Percentiles rank a stretch among this genome's conserved stretches.
Evolutionary conservation across 2,797 vertebrate genomes (phyloP).

Genomic region (Hybognathus amarus): DNA sequence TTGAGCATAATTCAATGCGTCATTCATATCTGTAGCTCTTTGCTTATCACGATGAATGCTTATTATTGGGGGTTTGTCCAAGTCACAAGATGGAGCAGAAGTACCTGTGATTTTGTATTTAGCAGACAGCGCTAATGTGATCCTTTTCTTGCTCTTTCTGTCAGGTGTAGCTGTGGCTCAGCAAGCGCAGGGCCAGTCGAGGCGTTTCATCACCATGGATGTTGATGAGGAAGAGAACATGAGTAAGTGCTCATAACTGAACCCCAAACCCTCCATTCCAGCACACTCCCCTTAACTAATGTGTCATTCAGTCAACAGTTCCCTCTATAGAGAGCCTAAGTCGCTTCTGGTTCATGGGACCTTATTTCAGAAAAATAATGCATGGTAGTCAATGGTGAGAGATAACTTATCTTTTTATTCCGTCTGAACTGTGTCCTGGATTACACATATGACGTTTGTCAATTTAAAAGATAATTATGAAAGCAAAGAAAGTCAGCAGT

Average conservation of each 20-base stretch:
- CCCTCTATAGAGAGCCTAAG: too few species aligned
- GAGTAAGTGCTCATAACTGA: constrained; percentile 84
- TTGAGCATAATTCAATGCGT: neutral
- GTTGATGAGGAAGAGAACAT: constrained; percentile 95
- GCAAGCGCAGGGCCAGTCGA: constrained; percentile 80
- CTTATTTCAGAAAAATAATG: too few species aligned
- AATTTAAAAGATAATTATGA: too few species aligned
- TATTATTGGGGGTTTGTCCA: neutral
- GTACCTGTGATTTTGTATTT: neutral
- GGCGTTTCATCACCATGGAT: constrained; percentile 84
- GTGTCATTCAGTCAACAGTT: neutral
- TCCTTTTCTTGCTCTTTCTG: constrained; percentile 48
- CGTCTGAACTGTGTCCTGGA: too few species aligned
- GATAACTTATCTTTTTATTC: too few species aligned
- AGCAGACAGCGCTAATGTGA: neutral
- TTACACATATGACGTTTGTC: too few species aligned
- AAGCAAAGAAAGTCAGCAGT: too few species aligned
- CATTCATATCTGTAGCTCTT: neutral
- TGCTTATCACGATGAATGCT: neutral
- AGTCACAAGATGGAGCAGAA: neutral
- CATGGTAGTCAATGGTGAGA: too few species aligned
- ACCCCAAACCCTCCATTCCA: constrained; percentile 44
- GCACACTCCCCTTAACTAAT: neutral
- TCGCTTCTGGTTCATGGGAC: too few species aligned
- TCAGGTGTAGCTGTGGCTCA: constrained; percentile 81